Percentiles rank a stretch among this genome's conserved stretches.
Conservation (phyloP, 2,888 invertebrate genomes). For the Cheiracanthium punctorium region DNA sequence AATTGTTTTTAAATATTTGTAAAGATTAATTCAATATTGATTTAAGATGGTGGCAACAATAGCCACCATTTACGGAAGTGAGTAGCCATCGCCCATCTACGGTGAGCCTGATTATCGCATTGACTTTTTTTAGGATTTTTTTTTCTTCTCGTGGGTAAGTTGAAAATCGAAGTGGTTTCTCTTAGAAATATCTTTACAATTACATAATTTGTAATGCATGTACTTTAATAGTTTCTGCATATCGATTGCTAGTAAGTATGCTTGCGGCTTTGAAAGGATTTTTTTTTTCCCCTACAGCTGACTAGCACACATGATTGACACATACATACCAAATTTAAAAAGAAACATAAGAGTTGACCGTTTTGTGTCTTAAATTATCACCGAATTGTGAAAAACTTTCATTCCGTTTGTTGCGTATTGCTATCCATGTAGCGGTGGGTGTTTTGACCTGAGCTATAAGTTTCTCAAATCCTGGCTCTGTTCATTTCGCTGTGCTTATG, state of each 20-base stretch:
- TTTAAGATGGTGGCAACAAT: not conserved
- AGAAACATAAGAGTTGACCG: conserved; percentile 29
- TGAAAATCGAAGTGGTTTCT: conserved; percentile 46
- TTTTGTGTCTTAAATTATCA: conserved; percentile 5
- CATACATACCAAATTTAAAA: conserved; percentile 35
- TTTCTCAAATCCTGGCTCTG: not conserved
- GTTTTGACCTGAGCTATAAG: not conserved
- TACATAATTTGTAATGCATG: conserved; percentile 31
- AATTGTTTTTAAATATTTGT: conserved; percentile 39
- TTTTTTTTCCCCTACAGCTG: conserved; percentile 65
- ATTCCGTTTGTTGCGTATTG: not conserved
- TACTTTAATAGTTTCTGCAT: conserved; percentile 4
- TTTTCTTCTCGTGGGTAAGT: conserved; percentile 68
- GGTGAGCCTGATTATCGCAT: conserved; percentile 66
- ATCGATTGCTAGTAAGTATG: conserved; percentile 22
- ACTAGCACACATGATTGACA: conserved; percentile 65
- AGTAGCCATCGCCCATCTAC: conserved; percentile 70
- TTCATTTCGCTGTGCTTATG: too few species aligned
- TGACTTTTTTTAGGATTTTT: conserved; percentile 65
- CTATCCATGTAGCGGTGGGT: not conserved
- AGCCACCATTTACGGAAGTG: conserved; percentile 70
- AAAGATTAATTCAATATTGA: conserved; percentile 30
- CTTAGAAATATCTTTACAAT: conserved; percentile 24
- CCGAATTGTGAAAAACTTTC: not conserved
- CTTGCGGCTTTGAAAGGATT: conserved; percentile 53